Conservation (phyloP, 2,888 invertebrate species). For the Apodemia zela region DNA sequence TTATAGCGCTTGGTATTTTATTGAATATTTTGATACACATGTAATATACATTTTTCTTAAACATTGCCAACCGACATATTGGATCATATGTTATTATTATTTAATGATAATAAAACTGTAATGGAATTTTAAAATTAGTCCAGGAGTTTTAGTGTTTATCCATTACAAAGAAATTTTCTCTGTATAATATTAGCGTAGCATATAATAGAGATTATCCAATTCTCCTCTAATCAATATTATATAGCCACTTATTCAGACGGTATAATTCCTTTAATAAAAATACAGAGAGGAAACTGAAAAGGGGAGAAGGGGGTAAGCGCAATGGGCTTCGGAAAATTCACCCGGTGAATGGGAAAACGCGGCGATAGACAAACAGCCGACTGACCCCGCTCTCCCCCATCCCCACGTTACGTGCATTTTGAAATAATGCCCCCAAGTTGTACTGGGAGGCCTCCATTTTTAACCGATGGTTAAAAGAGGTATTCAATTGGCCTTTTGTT, state of each 20-base stretch:
- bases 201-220: constrained; percentile 29
- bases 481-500: constrained; percentile 33
- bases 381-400: constrained; percentile 51
- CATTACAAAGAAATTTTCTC: constrained; percentile 2
- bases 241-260: constrained; percentile 66
- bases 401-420: constrained; percentile 63
- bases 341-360: constrained; percentile 77
- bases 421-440: constrained; percentile 68
- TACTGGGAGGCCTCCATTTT: constrained; percentile 39
- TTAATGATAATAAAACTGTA: too few species aligned
- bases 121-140: too few species aligned
- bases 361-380: constrained; percentile 76
- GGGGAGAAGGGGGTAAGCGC: constrained; percentile 56
- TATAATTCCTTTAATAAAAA: constrained; percentile 78
- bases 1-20: too few species aligned
- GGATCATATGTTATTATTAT: too few species aligned
- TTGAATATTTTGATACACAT: too few species aligned
- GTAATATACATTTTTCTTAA: too few species aligned
- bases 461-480: constrained; percentile 37
- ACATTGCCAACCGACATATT: too few species aligned
- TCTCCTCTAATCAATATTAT: constrained; percentile 72
- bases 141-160: too few species aligned
- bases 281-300: constrained; percentile 61
- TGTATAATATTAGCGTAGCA: neutral
- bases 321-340: constrained; percentile 77